Evolutionary conservation across 2,113 vertebrate species (phyloP).

Genomic region (Tragelaphus buxtoni): DNA sequence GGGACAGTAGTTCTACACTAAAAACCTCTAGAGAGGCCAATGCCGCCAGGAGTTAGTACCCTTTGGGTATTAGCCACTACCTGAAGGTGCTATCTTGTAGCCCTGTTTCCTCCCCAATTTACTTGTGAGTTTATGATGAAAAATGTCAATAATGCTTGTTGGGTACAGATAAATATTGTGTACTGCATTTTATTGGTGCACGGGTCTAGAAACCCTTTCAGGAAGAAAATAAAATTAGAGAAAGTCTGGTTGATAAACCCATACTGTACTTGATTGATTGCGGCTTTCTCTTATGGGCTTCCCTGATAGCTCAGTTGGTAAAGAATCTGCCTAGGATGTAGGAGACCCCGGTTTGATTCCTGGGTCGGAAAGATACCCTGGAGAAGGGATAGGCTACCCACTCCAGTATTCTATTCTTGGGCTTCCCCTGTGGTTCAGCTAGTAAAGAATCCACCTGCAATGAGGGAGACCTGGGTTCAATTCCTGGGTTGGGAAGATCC

Average conservation of each 20-base stretch:
- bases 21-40: background rate
- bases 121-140: background rate
- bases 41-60: background rate
- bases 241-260: background rate
- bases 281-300: accelerated
- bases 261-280: background rate
- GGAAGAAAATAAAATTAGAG: constrained; percentile 10
- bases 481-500: background rate
- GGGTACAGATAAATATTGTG: background rate
- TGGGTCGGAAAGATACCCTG: background rate
- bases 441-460: background rate
- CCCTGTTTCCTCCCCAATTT: background rate
- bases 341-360: background rate
- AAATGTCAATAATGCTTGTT: background rate
- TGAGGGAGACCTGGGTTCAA: background rate
- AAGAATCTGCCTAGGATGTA: accelerated
- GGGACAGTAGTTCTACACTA: background rate
- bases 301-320: background rate
- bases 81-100: background rate
- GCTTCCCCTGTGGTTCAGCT: background rate
- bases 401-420: background rate
- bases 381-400: background rate
- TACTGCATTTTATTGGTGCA: background rate
- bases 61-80: background rate
- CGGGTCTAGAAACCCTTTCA: background rate